Evolutionary conservation across 2,113 vertebrate genomes (phyloP).

Genomic region (Romanogobio albipinnatus): DNA sequence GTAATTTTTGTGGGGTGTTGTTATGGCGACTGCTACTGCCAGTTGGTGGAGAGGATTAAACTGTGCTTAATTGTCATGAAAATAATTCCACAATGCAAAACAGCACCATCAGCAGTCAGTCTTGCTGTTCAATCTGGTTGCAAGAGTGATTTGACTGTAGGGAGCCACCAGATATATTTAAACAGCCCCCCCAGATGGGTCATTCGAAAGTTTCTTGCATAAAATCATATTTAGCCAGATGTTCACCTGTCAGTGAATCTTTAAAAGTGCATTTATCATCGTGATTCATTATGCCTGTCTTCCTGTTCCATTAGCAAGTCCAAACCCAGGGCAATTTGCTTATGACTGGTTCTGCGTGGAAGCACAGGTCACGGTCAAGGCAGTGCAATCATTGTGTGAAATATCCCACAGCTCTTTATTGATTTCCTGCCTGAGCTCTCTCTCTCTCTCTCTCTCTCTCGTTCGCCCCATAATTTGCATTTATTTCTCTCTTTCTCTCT

Average conservation of each 20-base stretch:
- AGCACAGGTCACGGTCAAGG: constrained; percentile 44
- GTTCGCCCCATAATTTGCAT: not conserved
- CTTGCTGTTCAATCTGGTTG: not conserved
- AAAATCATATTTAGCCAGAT: constrained; percentile 23
- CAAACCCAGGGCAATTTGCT: not conserved
- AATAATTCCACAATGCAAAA: not conserved
- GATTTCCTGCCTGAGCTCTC: constrained; percentile 30
- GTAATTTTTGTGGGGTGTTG: not conserved
- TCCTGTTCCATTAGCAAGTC: constrained; percentile 17
- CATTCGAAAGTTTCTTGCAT: not conserved
- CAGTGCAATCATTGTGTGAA: constrained; percentile 46
- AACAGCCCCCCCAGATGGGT: not conserved
- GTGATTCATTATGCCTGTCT: constrained; percentile 31
- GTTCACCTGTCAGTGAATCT: not conserved
- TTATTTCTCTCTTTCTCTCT: not conserved
- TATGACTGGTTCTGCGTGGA: not conserved
- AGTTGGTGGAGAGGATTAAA: not conserved
- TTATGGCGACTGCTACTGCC: not conserved
- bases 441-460: not conserved
- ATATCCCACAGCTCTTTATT: constrained; percentile 38
- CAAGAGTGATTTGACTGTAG: not conserved
- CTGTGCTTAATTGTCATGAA: constrained; percentile 9
- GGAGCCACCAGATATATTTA: not conserved
- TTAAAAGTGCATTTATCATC: not conserved
- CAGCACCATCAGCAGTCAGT: not conserved